phyloP scores from a whole-genome alignment of 2,113 vertebrate genomes.

The Pao palembangensis region DNA sequence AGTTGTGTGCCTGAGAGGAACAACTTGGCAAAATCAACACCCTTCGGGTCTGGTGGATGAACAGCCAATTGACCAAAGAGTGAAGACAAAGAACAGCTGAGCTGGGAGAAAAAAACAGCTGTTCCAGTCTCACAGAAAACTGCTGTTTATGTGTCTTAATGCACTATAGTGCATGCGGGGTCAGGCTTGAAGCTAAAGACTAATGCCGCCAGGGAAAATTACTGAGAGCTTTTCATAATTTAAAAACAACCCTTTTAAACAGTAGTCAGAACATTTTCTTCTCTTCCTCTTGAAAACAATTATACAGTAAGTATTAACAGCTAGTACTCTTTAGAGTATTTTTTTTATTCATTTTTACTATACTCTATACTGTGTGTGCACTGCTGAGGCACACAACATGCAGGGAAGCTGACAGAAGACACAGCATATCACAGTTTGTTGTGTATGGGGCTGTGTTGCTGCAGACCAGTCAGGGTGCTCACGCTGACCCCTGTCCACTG shows the following conservation, averaged over 20 bases:
- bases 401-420: no score
- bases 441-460: no score
- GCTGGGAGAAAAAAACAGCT: conserved; percentile 10
- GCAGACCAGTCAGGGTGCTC: no score
- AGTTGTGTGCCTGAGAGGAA: conserved; percentile 15
- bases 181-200: neutral
- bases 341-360: neutral
- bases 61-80: conserved; percentile 28
- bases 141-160: conserved; percentile 1
- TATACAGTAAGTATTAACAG: no score
- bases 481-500: no score
- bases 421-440: no score
- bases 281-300: no score
- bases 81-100: conserved; percentile 24
- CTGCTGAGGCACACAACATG: no score
- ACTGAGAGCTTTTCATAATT: neutral
- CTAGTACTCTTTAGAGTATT: neutral
- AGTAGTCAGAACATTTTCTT: neutral
- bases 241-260: neutral
- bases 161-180: neutral
- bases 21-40: conserved; percentile 27
- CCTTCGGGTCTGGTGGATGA: conserved; percentile 19
- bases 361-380: neutral
- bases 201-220: neutral
- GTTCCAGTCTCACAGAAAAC: conserved; percentile 1